phyloP scores from a whole-genome alignment of 1,140 invertebrate genomes.

The Rhagoletis zephyria region DNA sequence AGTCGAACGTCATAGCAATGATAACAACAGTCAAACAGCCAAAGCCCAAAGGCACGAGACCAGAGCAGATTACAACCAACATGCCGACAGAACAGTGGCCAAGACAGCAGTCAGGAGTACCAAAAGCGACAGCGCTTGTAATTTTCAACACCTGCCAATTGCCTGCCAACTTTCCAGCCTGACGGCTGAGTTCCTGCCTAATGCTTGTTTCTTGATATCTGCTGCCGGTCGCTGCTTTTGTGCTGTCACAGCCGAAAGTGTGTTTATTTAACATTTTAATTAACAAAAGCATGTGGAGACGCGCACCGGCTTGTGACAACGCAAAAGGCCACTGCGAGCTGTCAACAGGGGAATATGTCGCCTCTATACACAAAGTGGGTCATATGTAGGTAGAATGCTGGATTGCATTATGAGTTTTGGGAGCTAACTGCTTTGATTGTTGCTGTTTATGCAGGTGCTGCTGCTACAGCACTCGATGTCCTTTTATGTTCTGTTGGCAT shows the following conservation, averaged over 20 bases:
- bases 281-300: background rate
- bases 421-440: too few relatives aligned
- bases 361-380: background rate
- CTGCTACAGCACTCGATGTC: background rate
- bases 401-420: too few relatives aligned
- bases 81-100: background rate
- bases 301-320: background rate
- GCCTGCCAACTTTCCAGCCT: conserved; percentile 3
- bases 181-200: background rate
- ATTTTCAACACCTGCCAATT: conserved; percentile 23
- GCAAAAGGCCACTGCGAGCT: background rate
- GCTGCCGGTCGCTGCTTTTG: background rate
- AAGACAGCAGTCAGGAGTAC: background rate
- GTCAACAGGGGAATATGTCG: background rate
- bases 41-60: too few relatives aligned
- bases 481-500: background rate
- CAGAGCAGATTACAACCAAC: background rate
- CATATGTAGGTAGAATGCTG: background rate
- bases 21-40: background rate
- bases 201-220: background rate
- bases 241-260: background rate
- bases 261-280: conserved; percentile 47
- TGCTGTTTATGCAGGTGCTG: too few relatives aligned
- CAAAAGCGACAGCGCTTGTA: background rate
- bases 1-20: conserved; percentile 4